Evolutionary conservation across 2,797 vertebrate species (phyloP).

Genomic region (Lepus townsendii): DNA sequence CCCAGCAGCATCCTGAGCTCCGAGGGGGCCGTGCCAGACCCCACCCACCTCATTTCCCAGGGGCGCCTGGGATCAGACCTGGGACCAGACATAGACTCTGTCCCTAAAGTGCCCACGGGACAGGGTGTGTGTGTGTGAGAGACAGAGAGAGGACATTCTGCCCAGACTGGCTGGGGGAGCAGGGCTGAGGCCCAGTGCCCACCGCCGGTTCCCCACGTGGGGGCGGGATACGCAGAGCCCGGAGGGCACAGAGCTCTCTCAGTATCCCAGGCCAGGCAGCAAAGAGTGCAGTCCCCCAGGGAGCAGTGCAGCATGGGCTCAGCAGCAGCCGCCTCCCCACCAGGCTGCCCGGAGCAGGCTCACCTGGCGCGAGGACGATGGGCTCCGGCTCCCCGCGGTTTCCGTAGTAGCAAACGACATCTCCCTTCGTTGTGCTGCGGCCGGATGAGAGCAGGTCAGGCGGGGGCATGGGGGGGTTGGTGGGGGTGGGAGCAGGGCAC

Average conservation of each 20-base stretch:
- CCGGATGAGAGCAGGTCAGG: constrained; percentile 77
- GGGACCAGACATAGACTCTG: not conserved
- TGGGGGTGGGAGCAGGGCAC: no score
- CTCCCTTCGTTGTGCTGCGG: constrained; percentile 94
- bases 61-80: not conserved
- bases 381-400: constrained; percentile 96
- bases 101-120: not conserved
- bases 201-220: no score
- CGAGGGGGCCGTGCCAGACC: not conserved
- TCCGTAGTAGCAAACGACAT: constrained; percentile 98
- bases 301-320: not conserved
- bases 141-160: not conserved
- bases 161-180: not conserved
- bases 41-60: not conserved
- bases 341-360: constrained; percentile 78
- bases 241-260: no score
- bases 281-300: no score
- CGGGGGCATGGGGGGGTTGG: fast-evolving
- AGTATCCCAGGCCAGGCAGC: no score
- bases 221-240: not conserved
- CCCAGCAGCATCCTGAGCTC: not conserved
- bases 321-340: not conserved
- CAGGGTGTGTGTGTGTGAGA: no score
- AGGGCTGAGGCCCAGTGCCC: no score
- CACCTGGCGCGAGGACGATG: constrained; percentile 94